Evolutionary conservation across 1,140 invertebrate species (phyloP), one percentile per base, ranked within the genome.

Genomic region (Zaprionus nigranus): DNA sequence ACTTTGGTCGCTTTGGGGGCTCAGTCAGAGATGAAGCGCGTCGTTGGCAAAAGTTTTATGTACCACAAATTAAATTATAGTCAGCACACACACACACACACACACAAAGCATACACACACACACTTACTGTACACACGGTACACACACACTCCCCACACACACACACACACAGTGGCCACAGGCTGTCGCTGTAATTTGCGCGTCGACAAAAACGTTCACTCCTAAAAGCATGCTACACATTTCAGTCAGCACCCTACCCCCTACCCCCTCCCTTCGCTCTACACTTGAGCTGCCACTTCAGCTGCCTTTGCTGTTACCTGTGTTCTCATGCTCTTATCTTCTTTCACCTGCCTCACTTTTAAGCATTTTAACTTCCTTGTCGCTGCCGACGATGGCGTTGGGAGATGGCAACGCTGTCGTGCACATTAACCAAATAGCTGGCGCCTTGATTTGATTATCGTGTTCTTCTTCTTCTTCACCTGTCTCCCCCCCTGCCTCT

Each of bases 351-450:
- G 81, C 58, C 67, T 78, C 78, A 73, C 73, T 80, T 84, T 84
- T 81, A 84, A 79, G 63, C 81, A 84, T 81, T 81, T 84, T 81
- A 67, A 84, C 78, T 79, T 76, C 63, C 57, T 60, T 20, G 20
- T 20, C 20, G 24, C 26, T 17, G 22, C 15, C 30, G n/a, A 66
- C 58, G 53, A 36, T 30, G 36, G 63, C 61, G 68, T 57, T 17
- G 22, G 11, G 24, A 43, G 49, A 22, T 49, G 43, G 49, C 56
- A 72, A 77, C 53, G 85, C 81, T 90, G 84, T 81, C 85, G 81
- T 88, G 81, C 79, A 90, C 85, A 90, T 90, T 90, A 90, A 90
- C 85, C 86, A 90, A 90, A 90, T 90, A 90, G 85, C 86, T 90
- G 79, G 86, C 76, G 82, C 86, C 86, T 90, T 90, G 85, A 90